Base-by-base conservation (phyloP, 2,888 invertebrate species). In the Drosophila peninsularis region DNA sequence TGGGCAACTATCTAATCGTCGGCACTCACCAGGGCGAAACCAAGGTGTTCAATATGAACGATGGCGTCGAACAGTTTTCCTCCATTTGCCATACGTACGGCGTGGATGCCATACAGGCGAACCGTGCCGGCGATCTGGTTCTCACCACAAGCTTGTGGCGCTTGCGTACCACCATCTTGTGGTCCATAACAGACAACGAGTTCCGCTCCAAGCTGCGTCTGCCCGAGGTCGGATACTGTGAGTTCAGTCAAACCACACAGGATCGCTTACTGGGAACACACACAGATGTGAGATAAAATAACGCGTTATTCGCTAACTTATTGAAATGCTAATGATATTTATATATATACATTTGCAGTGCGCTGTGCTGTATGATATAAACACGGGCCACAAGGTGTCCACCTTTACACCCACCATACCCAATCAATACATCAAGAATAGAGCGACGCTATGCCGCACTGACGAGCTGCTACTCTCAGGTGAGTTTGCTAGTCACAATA, bases 21-120 rank as follows among this genome's bases (percentile, higher is more conserved):
- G 99, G 99, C 50, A 98, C 98, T 3, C 97, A 97, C 74, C 94
- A 95, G 39, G 99, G 99, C 14, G 98, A 98, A 90, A 95, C 99
- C 17, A 96, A 97, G 89, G 94, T 97, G 80, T 97, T 96, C 92
- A 98, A 98, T 91, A 92, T 97, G 42, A 95, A 96, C 84, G 96
- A 96, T 49, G 97, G 96, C 17, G 94, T 95, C 67, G 98, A 98
- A 87, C 96, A 97, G 83, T 95, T 94, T 57, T 94, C 94, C 0
- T 94, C 95, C 44, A 94, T 95, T 69, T 97, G 98, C 64, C 98
- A 98, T 92, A 96, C 97, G 72, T 96, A 97, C 2, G 96, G 96
- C 63, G 95, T 99, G 47, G 96, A 96, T 78, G 95, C 97, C 82
- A 94, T 97, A 90, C 95, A 96, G 92, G 94, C 95, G 34, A 95